Evolutionary conservation across 92 coral and sea anemone species (phyloP).

Genomic region (Diadumene lineata): DNA sequence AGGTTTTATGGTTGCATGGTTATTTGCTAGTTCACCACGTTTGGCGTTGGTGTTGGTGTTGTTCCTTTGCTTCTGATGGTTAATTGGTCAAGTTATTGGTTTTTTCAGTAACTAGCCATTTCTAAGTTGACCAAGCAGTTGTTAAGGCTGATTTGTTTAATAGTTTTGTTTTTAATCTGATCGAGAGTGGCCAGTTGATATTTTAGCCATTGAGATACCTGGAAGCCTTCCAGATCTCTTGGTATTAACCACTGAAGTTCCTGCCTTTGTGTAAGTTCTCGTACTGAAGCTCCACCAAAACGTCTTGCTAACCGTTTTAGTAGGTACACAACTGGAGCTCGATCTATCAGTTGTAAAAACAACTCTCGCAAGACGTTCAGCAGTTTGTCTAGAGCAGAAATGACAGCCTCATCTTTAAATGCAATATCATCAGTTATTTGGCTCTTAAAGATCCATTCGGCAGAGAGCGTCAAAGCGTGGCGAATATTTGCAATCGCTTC

Average conservation of each 20-base stretch:
- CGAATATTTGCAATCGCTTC: slow-evolving; percentile 71
- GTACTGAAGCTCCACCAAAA: slow-evolving; percentile 64
- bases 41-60: neutral
- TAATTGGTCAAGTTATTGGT: neutral
- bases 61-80: neutral
- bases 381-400: slow-evolving; percentile 35
- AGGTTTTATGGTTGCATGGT: no score
- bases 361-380: slow-evolving; percentile 48
- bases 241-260: slow-evolving; percentile 74
- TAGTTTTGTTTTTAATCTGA: no score
- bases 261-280: slow-evolving; percentile 33
- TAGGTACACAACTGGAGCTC: slow-evolving; percentile 62
- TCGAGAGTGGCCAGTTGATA: no score
- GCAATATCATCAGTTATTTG: slow-evolving; percentile 27
- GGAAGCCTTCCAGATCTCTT: slow-evolving; percentile 14
- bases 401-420: slow-evolving; percentile 25
- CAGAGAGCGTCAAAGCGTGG: slow-evolving; percentile 45
- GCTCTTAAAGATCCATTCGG: slow-evolving; percentile 58
- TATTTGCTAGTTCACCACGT: no score
- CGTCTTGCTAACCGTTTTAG: slow-evolving; percentile 70
- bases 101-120: neutral
- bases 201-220: slow-evolving; percentile 2
- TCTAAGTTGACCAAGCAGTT: no score
- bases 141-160: no score
- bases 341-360: slow-evolving; percentile 41